A percentile compares a stretch with the other conserved stretches of the same genome.
Evolutionary conservation across 2,797 vertebrate genomes (phyloP).

Genomic region (Poecile montanus): DNA sequence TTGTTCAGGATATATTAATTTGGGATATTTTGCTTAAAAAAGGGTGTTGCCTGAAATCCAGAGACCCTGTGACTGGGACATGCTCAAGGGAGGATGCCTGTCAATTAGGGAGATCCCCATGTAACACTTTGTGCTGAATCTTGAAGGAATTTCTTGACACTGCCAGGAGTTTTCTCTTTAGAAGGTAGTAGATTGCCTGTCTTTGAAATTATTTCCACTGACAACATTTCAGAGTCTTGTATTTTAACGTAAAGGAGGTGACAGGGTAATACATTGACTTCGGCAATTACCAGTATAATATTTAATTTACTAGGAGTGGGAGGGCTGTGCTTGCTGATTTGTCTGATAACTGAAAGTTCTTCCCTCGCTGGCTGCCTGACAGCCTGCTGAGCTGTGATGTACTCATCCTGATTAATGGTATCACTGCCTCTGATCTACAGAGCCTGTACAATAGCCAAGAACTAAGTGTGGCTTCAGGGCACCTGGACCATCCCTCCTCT

Average conservation of each 20-base stretch:
- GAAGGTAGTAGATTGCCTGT: background rate
- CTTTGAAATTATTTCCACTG: background rate
- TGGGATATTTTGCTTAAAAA: background rate
- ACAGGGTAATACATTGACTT: background rate
- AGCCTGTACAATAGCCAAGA: background rate
- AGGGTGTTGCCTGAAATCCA: background rate
- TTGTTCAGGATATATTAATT: background rate
- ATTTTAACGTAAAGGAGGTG: background rate
- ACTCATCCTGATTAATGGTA: background rate
- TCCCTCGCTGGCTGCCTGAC: background rate
- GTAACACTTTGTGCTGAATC: background rate
- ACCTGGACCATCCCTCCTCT: background rate
- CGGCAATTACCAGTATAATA: background rate
- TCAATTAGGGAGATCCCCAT: background rate
- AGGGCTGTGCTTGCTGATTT: background rate
- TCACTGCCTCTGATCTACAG: background rate
- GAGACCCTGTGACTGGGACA: background rate
- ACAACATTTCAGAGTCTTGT: background rate
- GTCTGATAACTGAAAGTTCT: background rate
- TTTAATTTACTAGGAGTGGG: accelerated
- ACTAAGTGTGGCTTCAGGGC: background rate
- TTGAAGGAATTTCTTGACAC: background rate
- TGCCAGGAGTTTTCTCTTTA: background rate
- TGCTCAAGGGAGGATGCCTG: accelerated
- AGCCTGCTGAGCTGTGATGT: background rate